These are phyloP conservation scores for Cheilosia vulpina DNA, from an alignment of 2,888 invertebrate species.

Conservation along the genomic window DNA sequence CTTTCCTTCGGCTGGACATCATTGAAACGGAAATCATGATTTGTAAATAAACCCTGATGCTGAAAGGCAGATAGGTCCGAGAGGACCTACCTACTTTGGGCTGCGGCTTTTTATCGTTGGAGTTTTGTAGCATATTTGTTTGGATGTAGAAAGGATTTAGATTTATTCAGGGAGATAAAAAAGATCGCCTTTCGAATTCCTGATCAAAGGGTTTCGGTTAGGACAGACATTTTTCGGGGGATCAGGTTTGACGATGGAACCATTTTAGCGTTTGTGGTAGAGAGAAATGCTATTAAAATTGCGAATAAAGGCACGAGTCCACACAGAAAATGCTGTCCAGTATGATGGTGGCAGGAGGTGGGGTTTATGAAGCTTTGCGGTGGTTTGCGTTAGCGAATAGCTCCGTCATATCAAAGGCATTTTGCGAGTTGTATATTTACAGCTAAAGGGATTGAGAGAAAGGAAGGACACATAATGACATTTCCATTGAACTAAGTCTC, in stretches of 20 bases:
- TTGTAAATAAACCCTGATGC: slow-evolving; percentile 46
- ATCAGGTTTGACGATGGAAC: slow-evolving; percentile 11
- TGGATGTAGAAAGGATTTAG: slow-evolving; percentile 34
- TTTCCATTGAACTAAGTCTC: no score
- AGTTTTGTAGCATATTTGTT: neutral
- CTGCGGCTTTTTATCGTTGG: neutral
- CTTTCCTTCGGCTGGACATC: slow-evolving; percentile 2
- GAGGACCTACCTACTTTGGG: neutral
- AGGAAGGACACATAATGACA: no score
- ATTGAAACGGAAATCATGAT: slow-evolving; percentile 25
- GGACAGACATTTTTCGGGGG: neutral
- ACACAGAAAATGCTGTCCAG: no score
- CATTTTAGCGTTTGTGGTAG: no score
- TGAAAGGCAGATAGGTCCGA: slow-evolving; percentile 1
- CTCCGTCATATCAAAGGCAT: no score
- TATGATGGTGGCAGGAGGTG: no score
- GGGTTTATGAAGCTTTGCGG: no score
- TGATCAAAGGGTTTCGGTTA: slow-evolving; percentile 23
- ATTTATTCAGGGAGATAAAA: slow-evolving; percentile 13
- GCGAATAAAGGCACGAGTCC: no score
- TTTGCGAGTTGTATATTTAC: no score
- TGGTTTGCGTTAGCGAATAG: no score
- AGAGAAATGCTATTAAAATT: no score
- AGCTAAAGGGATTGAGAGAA: no score
- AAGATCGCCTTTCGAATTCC: slow-evolving; percentile 19